Evolutionary conservation across 1,140 invertebrate species (phyloP).

Genomic region (Drosophila virilis): DNA sequence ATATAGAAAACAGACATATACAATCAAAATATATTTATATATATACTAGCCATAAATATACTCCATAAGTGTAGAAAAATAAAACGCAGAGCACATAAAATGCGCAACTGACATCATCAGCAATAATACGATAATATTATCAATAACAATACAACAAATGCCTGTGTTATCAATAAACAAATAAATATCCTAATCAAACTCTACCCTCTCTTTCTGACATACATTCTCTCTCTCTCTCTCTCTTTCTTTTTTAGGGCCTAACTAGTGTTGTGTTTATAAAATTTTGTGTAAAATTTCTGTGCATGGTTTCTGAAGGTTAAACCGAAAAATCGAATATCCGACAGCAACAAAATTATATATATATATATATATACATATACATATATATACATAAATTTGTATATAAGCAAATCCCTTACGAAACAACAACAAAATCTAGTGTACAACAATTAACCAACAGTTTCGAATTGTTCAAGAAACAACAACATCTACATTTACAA

Average conservation of each 20-base stretch:
- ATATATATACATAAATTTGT: neutral
- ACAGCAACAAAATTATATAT: constrained; percentile 10
- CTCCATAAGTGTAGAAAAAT: neutral
- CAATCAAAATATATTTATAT: constrained; percentile 11
- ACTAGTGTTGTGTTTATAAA: constrained; percentile 44
- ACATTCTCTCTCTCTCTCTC: constrained; percentile 15
- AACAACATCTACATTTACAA: neutral
- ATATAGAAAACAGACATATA: constrained; percentile 7
- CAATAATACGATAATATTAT: constrained; percentile 11
- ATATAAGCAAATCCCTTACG: constrained; percentile 50
- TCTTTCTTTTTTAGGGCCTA: constrained; percentile 18
- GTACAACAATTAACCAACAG: constrained; percentile 33
- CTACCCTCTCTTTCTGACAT: neutral
- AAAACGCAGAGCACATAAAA: constrained; percentile 27
- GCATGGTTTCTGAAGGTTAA: constrained; percentile 59
- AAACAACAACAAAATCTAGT: constrained; percentile 44
- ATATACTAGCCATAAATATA: constrained; percentile 1
- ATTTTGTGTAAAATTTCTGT: constrained; percentile 50
- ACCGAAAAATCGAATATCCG: constrained; percentile 10
- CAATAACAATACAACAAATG: constrained; percentile 6
- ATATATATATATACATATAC: neutral
- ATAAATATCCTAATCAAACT: constrained; percentile 10
- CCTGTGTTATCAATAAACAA: constrained; percentile 16
- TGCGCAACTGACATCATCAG: constrained; percentile 38
- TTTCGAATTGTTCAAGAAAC: constrained; percentile 41